A percentile compares a stretch with the other conserved stretches of the same genome.
Evolutionary conservation across 2,113 vertebrate species (phyloP).

Genomic region (Toxotes jaculatrix): DNA sequence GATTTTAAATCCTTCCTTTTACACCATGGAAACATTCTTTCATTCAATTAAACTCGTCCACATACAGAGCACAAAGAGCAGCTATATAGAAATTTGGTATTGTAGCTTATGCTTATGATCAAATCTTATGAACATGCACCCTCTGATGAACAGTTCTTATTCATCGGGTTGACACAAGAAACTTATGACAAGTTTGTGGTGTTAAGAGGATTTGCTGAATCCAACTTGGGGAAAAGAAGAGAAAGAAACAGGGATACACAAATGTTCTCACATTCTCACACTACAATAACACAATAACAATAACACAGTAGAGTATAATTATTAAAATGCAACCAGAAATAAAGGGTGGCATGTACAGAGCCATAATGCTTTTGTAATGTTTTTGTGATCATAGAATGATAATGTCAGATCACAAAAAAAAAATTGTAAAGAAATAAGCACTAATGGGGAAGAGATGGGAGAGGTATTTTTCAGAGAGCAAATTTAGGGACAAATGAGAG

Average conservation of each 20-base stretch:
- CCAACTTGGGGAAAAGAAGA: not conserved
- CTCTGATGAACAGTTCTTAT: too few relatives aligned
- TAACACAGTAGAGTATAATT: not conserved
- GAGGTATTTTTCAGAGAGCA: slow-evolving; percentile 32
- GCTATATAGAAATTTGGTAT: not conserved
- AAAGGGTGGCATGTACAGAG: slow-evolving; percentile 6
- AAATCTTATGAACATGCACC: not conserved
- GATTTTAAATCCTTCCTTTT: not conserved
- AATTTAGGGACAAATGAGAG: slow-evolving; percentile 36
- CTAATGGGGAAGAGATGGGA: slow-evolving; percentile 18
- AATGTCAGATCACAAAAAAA: slow-evolving; percentile 11
- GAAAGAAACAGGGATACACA: not conserved
- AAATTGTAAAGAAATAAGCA: slow-evolving; percentile 12
- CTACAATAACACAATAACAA: not conserved
- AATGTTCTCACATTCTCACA: too few relatives aligned
- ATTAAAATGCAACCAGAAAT: slow-evolving; percentile 1
- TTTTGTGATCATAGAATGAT: slow-evolving; percentile 37
- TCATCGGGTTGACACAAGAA: not conserved
- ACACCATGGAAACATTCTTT: not conserved
- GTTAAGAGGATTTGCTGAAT: not conserved
- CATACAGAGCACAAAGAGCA: not conserved
- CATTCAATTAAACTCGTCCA: not conserved
- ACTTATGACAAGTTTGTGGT: not conserved
- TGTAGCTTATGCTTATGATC: too few relatives aligned
- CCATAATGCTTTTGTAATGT: slow-evolving; percentile 23